These are phyloP conservation scores for Myodes glareolus DNA, from an alignment of 2,113 vertebrate genomes.

Conservation along the genomic window DNA sequence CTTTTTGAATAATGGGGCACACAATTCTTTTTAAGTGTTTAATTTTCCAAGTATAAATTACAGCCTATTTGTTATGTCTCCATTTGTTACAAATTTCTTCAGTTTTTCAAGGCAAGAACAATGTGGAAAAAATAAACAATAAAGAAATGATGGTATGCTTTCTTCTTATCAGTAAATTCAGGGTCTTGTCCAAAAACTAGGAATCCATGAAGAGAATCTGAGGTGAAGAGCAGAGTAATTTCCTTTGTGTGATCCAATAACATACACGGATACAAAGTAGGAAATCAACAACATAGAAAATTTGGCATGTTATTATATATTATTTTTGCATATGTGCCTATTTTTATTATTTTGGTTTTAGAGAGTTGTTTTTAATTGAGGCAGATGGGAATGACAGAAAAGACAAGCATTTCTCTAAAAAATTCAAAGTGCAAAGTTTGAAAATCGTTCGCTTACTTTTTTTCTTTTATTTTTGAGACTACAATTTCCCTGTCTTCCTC, in stretches of 20 bases:
- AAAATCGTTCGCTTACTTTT: neutral
- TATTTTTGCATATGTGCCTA: neutral
- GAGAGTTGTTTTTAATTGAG: neutral
- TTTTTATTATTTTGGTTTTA: neutral
- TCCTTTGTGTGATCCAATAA: neutral
- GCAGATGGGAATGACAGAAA: neutral
- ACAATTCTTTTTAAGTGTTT: neutral
- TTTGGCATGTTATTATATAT: neutral
- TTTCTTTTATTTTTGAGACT: neutral
- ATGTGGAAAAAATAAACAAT: neutral
- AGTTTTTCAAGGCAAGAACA: neutral
- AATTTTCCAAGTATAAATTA: neutral
- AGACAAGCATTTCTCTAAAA: neutral
- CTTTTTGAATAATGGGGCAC: neutral
- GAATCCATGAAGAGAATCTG: neutral
- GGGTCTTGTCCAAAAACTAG: neutral
- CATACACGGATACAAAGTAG: neutral
- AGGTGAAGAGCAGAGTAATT: neutral
- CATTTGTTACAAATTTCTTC: slow-evolving; percentile 14
- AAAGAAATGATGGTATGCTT: neutral
- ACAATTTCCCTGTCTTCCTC: neutral
- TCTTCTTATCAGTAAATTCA: neutral
- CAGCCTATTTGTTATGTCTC: neutral
- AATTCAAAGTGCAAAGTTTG: neutral
- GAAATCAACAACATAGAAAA: neutral